Conservation (phyloP, 2,888 invertebrate genomes). For the Geotrupes spiniger region DNA sequence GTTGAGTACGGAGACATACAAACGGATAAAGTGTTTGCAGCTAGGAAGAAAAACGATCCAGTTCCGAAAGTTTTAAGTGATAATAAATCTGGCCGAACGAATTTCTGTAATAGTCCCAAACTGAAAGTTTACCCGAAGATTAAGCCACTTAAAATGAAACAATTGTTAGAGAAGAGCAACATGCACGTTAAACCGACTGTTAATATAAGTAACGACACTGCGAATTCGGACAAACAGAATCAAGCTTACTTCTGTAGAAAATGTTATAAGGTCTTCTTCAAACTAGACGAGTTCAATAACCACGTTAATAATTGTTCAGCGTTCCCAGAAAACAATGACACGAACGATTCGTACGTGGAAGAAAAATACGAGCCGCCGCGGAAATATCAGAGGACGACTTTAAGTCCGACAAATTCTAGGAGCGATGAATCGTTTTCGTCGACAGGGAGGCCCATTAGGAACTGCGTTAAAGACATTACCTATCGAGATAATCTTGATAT, state of each 20-base stretch:
- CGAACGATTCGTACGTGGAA: conserved; percentile 2
- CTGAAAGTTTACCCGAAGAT: conserved; percentile 23
- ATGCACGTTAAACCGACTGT: conserved; percentile 11
- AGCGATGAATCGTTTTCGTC: conserved; percentile 18
- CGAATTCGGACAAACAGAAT: conserved; percentile 35
- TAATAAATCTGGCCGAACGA: conserved; percentile 13
- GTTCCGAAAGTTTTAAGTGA: conserved; percentile 27
- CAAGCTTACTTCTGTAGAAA: conserved; percentile 50
- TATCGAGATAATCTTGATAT: conserved; percentile 36
- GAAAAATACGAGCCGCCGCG: conserved; percentile 16
- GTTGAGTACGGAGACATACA: conserved; percentile 37
- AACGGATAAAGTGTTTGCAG: conserved; percentile 42
- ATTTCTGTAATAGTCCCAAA: conserved; percentile 1
- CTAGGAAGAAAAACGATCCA: conserved; percentile 27
- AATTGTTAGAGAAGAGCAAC: conserved; percentile 27
- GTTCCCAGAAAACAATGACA: conserved; percentile 34
- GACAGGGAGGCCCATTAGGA: conserved; percentile 43
- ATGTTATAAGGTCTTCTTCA: conserved; percentile 49
- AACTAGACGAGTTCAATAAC: conserved; percentile 47
- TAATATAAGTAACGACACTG: conserved; percentile 14
- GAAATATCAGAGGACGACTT: conserved; percentile 11
- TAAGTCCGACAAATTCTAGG: conserved; percentile 13
- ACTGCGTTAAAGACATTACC: conserved; percentile 44
- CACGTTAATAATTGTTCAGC: conserved; percentile 42
- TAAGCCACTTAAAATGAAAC: conserved; percentile 36